These are phyloP conservation scores for Sphaeridia pumilis DNA, from an alignment of 2,888 invertebrate genomes.

Conservation along the genomic window DNA sequence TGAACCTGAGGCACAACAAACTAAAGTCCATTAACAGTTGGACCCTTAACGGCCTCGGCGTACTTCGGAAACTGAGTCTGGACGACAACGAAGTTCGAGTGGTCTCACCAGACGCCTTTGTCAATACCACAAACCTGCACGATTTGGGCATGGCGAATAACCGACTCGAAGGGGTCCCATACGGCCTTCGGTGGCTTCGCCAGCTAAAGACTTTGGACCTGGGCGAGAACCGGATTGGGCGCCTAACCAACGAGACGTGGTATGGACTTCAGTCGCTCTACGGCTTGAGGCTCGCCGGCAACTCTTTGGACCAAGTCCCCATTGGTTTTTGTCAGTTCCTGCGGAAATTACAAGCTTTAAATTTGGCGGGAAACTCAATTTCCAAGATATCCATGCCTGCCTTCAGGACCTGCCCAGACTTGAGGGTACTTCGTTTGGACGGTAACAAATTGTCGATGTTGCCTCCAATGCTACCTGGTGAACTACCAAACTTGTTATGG, in stretches of 20 bases:
- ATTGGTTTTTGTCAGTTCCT: slow-evolving; percentile 60
- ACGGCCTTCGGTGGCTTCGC: slow-evolving; percentile 55
- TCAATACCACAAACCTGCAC: slow-evolving; percentile 63
- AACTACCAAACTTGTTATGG: slow-evolving; percentile 56
- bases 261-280: slow-evolving; percentile 61
- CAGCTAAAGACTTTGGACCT: slow-evolving; percentile 66
- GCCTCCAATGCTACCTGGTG: slow-evolving; percentile 27
- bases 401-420: slow-evolving; percentile 58
- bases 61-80: slow-evolving; percentile 58
- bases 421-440: slow-evolving; percentile 64
- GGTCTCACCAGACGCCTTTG: slow-evolving; percentile 59
- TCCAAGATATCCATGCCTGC: slow-evolving; percentile 64
- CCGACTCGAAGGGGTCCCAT: slow-evolving; percentile 55
- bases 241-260: slow-evolving; percentile 58
- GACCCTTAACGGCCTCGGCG: slow-evolving; percentile 60
- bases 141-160: slow-evolving; percentile 66
- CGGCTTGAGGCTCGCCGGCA: slow-evolving; percentile 65
- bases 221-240: slow-evolving; percentile 65
- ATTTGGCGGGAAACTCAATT: slow-evolving; percentile 67
- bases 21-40: slow-evolving; percentile 55
- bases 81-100: slow-evolving; percentile 60
- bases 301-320: slow-evolving; percentile 62
- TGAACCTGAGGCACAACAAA: slow-evolving; percentile 60
- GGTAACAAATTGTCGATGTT: slow-evolving; percentile 62
- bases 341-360: slow-evolving; percentile 61